These are phyloP conservation scores for Cheilosia pagana DNA, from an alignment of 2,888 invertebrate species.

Conservation along the genomic window DNA sequence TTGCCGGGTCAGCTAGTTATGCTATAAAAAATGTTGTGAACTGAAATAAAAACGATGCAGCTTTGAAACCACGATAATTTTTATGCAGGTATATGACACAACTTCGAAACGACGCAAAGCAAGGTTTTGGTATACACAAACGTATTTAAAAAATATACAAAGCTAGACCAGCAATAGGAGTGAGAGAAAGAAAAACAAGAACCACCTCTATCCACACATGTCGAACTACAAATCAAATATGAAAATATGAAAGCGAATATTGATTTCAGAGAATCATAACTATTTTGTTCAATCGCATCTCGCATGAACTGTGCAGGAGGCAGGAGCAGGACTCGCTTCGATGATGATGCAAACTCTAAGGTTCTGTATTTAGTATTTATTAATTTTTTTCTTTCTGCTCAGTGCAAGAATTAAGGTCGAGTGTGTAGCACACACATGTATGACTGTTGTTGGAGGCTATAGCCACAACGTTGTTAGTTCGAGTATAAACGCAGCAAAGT, in stretches of 20 bases:
- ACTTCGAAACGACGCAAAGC: too few species aligned
- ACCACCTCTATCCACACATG: neutral
- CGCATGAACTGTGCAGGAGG: constrained; percentile 5
- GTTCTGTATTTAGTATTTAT: constrained; percentile 44
- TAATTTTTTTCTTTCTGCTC: constrained; percentile 29
- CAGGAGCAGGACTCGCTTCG: constrained; percentile 11
- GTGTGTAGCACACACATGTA: constrained; percentile 59
- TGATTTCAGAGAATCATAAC: constrained; percentile 52
- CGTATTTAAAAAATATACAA: neutral
- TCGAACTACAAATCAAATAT: constrained; percentile 23
- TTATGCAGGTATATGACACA: too few species aligned
- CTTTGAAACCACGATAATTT: too few species aligned
- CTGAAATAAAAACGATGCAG: too few species aligned
- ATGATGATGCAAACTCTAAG: constrained; percentile 36
- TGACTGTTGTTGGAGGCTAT: constrained; percentile 64
- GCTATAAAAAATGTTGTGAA: too few species aligned
- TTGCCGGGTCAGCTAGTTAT: too few species aligned
- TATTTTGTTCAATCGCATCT: constrained; percentile 25
- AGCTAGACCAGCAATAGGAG: neutral
- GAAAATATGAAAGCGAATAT: constrained; percentile 35
- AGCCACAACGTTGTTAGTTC: constrained; percentile 66
- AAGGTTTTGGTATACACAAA: too few species aligned
- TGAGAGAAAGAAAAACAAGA: neutral
- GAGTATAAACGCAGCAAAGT: constrained; percentile 67
- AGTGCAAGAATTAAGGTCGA: constrained; percentile 69